Conservation (phyloP, 2,113 vertebrate genomes). For the Tursiops truncatus region DNA sequence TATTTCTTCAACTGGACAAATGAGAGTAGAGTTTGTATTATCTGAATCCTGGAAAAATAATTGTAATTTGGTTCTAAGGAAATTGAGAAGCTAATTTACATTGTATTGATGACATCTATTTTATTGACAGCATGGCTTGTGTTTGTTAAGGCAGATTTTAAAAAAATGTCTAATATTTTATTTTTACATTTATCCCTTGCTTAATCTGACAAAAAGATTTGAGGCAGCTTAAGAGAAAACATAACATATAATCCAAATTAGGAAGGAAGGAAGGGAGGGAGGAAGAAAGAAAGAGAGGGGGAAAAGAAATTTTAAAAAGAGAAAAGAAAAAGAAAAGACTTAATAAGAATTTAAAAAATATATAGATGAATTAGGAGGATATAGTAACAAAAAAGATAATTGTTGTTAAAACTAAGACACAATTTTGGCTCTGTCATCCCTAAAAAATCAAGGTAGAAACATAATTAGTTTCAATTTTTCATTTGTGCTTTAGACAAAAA, state of each 20-base stretch:
- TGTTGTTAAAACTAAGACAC: neutral
- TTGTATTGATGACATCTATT: neutral
- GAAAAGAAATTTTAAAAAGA: neutral
- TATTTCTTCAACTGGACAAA: neutral
- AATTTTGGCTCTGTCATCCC: neutral
- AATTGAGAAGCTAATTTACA: neutral
- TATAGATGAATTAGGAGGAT: neutral
- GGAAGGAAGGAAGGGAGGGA: neutral
- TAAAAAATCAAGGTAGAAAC: neutral
- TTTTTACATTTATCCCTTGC: neutral
- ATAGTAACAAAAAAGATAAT: neutral
- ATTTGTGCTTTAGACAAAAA: neutral
- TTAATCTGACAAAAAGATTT: neutral
- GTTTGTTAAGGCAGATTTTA: neutral
- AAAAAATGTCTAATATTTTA: neutral
- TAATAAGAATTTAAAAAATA: neutral
- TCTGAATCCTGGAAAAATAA: neutral
- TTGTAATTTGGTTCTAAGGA: neutral
- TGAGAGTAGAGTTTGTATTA: neutral
- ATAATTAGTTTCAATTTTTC: neutral
- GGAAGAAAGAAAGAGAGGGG: neutral
- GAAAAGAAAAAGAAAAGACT: neutral
- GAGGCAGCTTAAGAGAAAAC: constrained; percentile 4
- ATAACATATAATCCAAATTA: neutral
- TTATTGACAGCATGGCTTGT: neutral